Evolutionary conservation across 2,797 vertebrate species (phyloP).

Genomic region (Brachyalestes nurse): DNA sequence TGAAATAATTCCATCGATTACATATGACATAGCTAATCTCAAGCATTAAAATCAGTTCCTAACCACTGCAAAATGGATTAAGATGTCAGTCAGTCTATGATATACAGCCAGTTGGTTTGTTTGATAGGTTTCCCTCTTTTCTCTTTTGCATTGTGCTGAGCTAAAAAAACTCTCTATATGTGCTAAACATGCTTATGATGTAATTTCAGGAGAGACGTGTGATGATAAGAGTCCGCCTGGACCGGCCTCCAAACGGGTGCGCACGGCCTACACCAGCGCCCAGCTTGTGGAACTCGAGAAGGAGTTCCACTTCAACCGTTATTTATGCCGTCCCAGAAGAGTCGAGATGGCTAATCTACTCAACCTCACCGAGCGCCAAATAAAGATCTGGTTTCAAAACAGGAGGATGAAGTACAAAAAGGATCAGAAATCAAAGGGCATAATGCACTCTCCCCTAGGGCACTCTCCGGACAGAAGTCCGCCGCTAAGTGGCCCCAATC

Average conservation of each 20-base stretch:
- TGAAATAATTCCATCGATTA: conserved; percentile 9
- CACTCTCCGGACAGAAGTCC: conserved; percentile 98
- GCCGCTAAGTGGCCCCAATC: conserved; percentile 90
- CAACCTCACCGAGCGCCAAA: conserved; percentile 97
- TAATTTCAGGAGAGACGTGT: conserved; percentile 87
- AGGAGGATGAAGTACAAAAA: conserved; percentile 99
- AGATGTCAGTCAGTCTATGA: not conserved
- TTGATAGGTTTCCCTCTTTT: not conserved
- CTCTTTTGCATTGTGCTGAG: not conserved
- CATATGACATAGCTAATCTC: not conserved
- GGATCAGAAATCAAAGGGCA: conserved; percentile 99
- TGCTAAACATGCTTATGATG: conserved; percentile 23
- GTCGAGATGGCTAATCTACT: conserved; percentile 99
- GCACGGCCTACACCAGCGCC: conserved; percentile 97
- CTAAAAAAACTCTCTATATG: conserved; percentile 3
- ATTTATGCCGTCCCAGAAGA: conserved; percentile 93
- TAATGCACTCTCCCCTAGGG: conserved; percentile 94
- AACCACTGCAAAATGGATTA: not conserved
- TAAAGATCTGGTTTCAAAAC: conserved; percentile 99
- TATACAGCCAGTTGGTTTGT: not conserved
- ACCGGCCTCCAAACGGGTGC: conserved; percentile 95
- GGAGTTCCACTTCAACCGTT: conserved; percentile 98
- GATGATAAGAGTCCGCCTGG: conserved; percentile 98
- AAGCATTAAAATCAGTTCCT: not conserved
- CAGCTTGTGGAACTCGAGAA: conserved; percentile 98